These are phyloP conservation scores for Phortica variegata DNA, from an alignment of 1,140 invertebrate species.

Conservation along the genomic window DNA sequence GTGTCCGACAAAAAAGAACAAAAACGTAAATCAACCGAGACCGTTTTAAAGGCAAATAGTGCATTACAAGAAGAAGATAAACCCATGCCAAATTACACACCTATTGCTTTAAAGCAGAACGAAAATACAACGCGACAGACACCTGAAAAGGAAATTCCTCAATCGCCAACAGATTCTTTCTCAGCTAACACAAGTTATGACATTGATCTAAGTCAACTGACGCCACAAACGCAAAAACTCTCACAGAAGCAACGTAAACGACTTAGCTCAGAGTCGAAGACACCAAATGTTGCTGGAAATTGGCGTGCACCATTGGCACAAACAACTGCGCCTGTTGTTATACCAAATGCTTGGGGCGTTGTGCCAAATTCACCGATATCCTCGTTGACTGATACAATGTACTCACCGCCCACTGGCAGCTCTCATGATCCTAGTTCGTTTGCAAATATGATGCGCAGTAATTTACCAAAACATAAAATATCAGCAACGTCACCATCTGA, in stretches of 20 bases:
- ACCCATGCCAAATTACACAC: constrained; percentile 14
- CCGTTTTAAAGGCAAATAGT: constrained; percentile 49
- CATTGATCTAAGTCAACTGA: constrained; percentile 40
- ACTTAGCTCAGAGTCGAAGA: constrained; percentile 47
- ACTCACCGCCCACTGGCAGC: constrained; percentile 31
- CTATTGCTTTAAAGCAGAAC: constrained; percentile 7
- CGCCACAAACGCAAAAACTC: constrained; percentile 55
- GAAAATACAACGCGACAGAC: constrained; percentile 23
- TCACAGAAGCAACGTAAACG: constrained; percentile 63
- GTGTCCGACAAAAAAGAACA: constrained; percentile 49
- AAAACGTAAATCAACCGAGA: constrained; percentile 45
- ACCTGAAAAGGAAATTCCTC: constrained; percentile 3
- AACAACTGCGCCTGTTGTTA: constrained; percentile 17
- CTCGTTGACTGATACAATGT: constrained; percentile 17
- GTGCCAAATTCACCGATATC: constrained; percentile 8
- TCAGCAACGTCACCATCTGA: neutral
- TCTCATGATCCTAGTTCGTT: constrained; percentile 39
- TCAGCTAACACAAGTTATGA: constrained; percentile 37
- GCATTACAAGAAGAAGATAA: constrained; percentile 46
- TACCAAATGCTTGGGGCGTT: constrained; percentile 49
- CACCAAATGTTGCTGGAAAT: neutral
- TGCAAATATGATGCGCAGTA: constrained; percentile 45
- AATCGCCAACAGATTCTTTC: constrained; percentile 11
- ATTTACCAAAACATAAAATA: neutral
- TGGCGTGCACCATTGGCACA: constrained; percentile 11